Evolutionary conservation across 2,888 invertebrate genomes (phyloP).

Genomic region (Acanthopleura granulata): DNA sequence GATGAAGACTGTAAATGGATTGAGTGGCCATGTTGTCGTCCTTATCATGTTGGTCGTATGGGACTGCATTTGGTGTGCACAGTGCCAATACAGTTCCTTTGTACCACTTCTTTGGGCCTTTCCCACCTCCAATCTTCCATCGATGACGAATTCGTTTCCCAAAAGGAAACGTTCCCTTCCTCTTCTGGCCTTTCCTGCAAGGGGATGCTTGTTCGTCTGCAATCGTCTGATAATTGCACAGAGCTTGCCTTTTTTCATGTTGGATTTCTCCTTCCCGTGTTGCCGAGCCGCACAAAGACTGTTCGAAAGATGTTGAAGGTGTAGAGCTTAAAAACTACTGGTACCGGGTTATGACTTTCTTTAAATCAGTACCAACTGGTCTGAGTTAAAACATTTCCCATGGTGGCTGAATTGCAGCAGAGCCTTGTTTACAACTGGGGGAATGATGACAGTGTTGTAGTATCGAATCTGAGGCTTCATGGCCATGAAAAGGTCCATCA

Average conservation of each 20-base stretch:
- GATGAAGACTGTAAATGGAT: too few relatives aligned
- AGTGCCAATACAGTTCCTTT: too few relatives aligned
- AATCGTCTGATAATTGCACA: not conserved
- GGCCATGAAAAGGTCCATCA: not conserved
- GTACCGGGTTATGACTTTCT: not conserved
- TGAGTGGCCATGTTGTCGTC: too few relatives aligned
- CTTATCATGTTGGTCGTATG: too few relatives aligned
- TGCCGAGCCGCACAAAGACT: not conserved
- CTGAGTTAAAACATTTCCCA: not conserved
- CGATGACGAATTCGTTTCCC: slow-evolving; percentile 9
- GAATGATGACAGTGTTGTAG: not conserved
- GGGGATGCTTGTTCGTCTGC: not conserved
- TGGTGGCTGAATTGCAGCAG: too few relatives aligned
- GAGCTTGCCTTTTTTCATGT: not conserved
- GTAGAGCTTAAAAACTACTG: not conserved
- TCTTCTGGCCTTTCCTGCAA: slow-evolving; percentile 10
- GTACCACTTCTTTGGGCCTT: too few relatives aligned
- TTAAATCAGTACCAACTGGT: not conserved
- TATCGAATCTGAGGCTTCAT: not conserved
- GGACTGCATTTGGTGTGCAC: too few relatives aligned
- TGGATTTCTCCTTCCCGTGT: not conserved
- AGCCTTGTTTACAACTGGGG: too few relatives aligned
- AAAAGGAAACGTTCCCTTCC: not conserved
- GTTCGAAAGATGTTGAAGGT: not conserved
- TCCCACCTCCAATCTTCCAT: too few relatives aligned